phyloP scores from a whole-genome alignment of 2,888 invertebrate genomes.

The Sycophila texana region DNA sequence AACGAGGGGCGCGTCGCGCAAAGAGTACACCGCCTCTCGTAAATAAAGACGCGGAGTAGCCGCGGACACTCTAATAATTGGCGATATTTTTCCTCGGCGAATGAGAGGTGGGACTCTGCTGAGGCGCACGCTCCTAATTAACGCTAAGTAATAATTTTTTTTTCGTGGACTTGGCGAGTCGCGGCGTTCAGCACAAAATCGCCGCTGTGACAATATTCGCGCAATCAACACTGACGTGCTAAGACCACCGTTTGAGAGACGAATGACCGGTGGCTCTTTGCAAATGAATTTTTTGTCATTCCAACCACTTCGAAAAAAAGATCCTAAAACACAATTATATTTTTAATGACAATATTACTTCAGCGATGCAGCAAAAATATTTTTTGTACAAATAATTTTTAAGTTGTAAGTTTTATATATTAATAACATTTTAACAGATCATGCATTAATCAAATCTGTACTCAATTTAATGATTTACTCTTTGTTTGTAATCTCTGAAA shows the following conservation, averaged over 20 bases:
- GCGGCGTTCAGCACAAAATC: constrained; percentile 62
- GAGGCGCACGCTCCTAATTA: constrained; percentile 63
- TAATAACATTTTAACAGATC: too few species aligned
- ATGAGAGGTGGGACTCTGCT: constrained; percentile 54
- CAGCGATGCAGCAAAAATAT: too few species aligned
- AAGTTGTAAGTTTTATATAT: too few species aligned
- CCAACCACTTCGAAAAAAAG: background rate
- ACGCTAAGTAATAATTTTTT: constrained; percentile 70
- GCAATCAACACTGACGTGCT: constrained; percentile 69
- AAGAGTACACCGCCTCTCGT: too few species aligned
- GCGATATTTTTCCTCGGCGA: background rate
- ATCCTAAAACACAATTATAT: too few species aligned
- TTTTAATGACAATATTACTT: background rate
- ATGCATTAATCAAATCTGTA: too few species aligned
- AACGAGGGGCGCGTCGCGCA: too few species aligned
- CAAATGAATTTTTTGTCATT: background rate
- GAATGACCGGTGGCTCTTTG: constrained; percentile 7
- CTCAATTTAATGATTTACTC: too few species aligned
- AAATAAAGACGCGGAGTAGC: background rate
- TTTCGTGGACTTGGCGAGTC: constrained; percentile 39
- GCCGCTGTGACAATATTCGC: constrained; percentile 70
- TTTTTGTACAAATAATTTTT: too few species aligned
- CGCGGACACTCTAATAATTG: background rate
- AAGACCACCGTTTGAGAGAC: constrained; percentile 33
- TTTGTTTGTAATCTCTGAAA: too few species aligned